phyloP scores from a whole-genome alignment of 1,140 invertebrate species.

The Drosophila sp. region DNA sequence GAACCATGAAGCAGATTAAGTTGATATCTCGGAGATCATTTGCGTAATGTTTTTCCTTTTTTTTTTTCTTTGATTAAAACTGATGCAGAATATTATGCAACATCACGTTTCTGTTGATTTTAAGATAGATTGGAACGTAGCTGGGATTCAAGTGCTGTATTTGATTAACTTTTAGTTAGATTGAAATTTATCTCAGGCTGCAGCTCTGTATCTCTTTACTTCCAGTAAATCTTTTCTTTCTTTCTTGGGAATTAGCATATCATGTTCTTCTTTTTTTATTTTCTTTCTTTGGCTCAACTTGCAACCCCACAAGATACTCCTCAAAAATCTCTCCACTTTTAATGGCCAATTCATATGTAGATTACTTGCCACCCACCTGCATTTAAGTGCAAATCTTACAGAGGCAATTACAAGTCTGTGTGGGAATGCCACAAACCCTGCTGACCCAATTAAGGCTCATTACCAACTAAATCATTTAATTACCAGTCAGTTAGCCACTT shows the following conservation, averaged over 20 bases:
- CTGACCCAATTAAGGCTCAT: conserved; percentile 76
- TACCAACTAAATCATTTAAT: conserved; percentile 70
- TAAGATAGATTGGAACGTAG: no score
- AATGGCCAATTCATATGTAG: conserved; percentile 29
- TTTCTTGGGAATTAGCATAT: conserved; percentile 17
- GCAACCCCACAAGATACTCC: background rate
- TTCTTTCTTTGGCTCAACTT: background rate
- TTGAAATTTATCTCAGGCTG: conserved; percentile 5
- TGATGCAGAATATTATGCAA: conserved; percentile 21
- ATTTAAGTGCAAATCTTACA: conserved; percentile 33
- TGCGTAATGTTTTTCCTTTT: background rate
- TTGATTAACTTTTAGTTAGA: conserved; percentile 2
- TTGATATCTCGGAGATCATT: background rate
- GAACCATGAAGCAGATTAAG: background rate
- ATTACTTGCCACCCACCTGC: conserved; percentile 40
- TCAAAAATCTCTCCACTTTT: conserved; percentile 4
- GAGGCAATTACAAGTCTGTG: conserved; percentile 35
- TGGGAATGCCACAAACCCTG: conserved; percentile 45
- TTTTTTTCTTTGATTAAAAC: background rate
- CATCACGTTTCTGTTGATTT: conserved; percentile 12
- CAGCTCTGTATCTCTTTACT: conserved; percentile 9
- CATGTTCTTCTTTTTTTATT: conserved; percentile 6
- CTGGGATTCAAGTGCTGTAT: background rate
- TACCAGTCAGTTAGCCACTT: conserved; percentile 27
- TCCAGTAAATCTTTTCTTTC: conserved; percentile 4